phyloP scores from a whole-genome alignment of 2,888 invertebrate genomes.

The Papilio gigon region DNA sequence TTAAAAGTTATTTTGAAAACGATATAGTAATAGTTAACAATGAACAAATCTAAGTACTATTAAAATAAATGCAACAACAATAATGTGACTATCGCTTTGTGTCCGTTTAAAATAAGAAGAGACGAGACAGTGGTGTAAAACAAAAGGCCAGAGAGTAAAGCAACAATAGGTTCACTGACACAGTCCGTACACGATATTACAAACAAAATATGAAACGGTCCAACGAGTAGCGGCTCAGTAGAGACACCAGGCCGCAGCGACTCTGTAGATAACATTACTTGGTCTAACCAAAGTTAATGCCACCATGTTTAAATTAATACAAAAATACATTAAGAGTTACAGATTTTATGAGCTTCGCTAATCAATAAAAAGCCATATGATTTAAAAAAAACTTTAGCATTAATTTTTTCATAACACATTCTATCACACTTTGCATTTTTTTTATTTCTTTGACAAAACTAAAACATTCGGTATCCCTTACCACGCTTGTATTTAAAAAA shows the following conservation, averaged over 20 bases:
- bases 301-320: background rate
- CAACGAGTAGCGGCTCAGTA: constrained; percentile 15
- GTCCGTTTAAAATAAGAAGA: constrained; percentile 18
- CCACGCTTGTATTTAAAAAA: background rate
- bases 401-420: too few species aligned
- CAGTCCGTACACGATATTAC: constrained; percentile 16
- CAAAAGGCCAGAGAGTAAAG: constrained; percentile 6
- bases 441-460: too few species aligned
- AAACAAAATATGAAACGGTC: constrained; percentile 34
- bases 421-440: too few species aligned
- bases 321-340: too few species aligned
- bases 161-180: constrained; percentile 38
- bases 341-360: too few species aligned
- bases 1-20: background rate
- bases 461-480: background rate
- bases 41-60: background rate
- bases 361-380: too few species aligned
- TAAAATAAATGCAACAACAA: background rate
- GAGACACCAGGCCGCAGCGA: background rate
- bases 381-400: too few species aligned
- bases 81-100: constrained; percentile 10
- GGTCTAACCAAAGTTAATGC: background rate
- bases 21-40: background rate
- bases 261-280: background rate
- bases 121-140: constrained; percentile 1